A percentile compares a stretch with the other conserved stretches of the same genome.
Evolutionary conservation across 2,797 vertebrate genomes (phyloP).

Genomic region (Lepidocolaptes lacrymiger): DNA sequence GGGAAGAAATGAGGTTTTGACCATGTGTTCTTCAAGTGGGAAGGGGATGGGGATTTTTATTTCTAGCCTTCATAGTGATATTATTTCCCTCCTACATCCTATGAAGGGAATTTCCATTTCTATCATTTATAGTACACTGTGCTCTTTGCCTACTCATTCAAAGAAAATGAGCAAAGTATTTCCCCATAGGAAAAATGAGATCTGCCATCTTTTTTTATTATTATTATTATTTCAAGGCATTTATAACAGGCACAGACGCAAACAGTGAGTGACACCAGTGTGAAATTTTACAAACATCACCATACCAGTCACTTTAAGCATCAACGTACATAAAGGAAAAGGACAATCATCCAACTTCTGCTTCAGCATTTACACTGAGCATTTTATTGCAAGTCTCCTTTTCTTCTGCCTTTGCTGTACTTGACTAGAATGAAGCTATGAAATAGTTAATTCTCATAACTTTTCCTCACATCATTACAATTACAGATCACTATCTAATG

Average conservation of each 20-base stretch:
- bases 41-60: not conserved
- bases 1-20: not conserved
- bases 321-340: not conserved
- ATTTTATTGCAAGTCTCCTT: not conserved
- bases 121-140: not conserved
- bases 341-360: not conserved
- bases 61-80: not conserved
- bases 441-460: not conserved
- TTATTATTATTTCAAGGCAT: not conserved
- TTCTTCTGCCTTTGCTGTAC: not conserved
- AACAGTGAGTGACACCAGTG: not conserved
- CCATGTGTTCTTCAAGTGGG: not conserved
- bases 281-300: not conserved
- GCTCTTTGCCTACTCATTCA: not conserved
- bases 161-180: not conserved
- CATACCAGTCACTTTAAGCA: not conserved
- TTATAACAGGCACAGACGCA: not conserved
- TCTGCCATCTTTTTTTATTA: not conserved
- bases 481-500: not conserved
- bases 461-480: conserved; percentile 9
- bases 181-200: not conserved
- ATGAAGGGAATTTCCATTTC: not conserved
- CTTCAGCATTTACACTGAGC: not conserved
- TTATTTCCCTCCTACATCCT: not conserved
- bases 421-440: not conserved